Evolutionary conservation across 2,113 vertebrate genomes (phyloP).

Genomic region (Empidonax traillii): DNA sequence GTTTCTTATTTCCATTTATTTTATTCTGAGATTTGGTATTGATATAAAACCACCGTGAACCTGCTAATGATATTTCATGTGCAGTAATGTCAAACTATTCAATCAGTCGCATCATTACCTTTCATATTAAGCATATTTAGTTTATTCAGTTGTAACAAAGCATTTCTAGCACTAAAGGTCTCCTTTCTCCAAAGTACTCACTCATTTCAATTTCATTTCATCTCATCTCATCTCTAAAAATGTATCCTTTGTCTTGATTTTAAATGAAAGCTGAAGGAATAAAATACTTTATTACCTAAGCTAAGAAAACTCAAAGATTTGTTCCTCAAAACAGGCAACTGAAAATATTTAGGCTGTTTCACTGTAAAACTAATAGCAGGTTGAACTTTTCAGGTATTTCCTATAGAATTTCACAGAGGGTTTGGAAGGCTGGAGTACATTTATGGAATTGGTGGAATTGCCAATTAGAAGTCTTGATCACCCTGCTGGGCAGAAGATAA

Average conservation of each 20-base stretch:
- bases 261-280: not conserved
- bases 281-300: not conserved
- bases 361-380: not conserved
- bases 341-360: not conserved
- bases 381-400: not conserved
- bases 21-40: slow-evolving; percentile 47
- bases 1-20: slow-evolving; percentile 59
- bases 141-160: slow-evolving; percentile 75
- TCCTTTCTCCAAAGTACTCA: slow-evolving; percentile 23
- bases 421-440: not conserved
- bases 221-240: slow-evolving; percentile 22
- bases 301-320: not conserved
- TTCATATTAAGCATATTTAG: slow-evolving; percentile 71
- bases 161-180: slow-evolving; percentile 38
- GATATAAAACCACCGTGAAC: slow-evolving; percentile 42
- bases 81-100: slow-evolving; percentile 58
- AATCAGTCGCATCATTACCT: slow-evolving; percentile 73
- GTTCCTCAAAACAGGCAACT: not conserved
- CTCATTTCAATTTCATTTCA: slow-evolving; percentile 43
- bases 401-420: not conserved
- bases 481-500: not conserved
- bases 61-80: slow-evolving; percentile 57
- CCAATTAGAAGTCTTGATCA: not conserved
- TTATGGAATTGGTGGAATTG: not conserved
- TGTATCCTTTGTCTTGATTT: slow-evolving; percentile 45